phyloP scores from a whole-genome alignment of 2,113 vertebrate species.

The Spermophilus dauricus region DNA sequence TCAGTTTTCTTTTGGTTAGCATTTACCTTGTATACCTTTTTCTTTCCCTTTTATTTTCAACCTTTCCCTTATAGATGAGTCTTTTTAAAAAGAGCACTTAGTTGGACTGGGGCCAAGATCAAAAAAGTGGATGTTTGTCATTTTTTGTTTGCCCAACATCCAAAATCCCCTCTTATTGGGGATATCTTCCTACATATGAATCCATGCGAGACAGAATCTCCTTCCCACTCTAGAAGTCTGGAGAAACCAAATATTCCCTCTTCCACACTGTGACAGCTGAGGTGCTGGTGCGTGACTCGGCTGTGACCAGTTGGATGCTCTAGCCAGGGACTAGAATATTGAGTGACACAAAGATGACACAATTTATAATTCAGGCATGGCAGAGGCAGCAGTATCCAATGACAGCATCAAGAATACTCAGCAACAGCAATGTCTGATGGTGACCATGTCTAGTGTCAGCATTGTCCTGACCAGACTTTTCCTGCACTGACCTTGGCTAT shows the following conservation, averaged over 20 bases:
- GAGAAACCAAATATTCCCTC: not conserved
- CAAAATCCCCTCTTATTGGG: not conserved
- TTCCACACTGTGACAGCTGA: not conserved
- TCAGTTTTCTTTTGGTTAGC: conserved; percentile 15
- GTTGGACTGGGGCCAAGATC: not conserved
- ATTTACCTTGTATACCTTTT: not conserved
- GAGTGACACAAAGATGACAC: conserved; percentile 49
- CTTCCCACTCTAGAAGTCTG: not conserved
- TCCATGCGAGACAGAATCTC: conserved; percentile 4
- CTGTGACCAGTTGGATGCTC: not conserved
- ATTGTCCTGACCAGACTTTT: not conserved
- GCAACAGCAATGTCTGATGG: not conserved
- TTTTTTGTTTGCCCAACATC: conserved; percentile 9
- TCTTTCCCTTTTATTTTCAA: not conserved
- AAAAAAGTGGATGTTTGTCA: not conserved
- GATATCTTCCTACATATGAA: not conserved
- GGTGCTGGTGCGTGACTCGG: not conserved
- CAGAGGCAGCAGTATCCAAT: not conserved
- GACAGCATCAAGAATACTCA: not conserved
- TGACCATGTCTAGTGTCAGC: not conserved
- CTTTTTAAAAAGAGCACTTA: not conserved
- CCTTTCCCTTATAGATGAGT: not conserved
- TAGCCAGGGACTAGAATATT: not conserved
- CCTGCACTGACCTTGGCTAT: not conserved
- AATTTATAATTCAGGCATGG: conserved; percentile 44